phyloP scores from a whole-genome alignment of 2,113 vertebrate species.

The Melozone crissalis region DNA sequence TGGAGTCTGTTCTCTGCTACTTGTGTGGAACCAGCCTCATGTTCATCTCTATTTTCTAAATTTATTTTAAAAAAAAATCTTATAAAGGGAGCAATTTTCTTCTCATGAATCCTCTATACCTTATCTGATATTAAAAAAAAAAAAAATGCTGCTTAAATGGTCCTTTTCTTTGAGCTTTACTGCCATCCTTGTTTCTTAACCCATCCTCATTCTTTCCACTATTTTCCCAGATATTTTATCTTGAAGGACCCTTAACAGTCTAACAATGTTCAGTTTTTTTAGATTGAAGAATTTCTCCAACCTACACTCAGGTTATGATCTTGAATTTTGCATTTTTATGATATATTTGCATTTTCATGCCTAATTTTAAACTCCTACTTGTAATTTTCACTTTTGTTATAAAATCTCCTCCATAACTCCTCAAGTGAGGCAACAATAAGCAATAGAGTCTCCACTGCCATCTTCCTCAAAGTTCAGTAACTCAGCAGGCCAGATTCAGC shows the following conservation, averaged over 20 bases:
- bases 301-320: constrained; percentile 28
- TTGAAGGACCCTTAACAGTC: not conserved
- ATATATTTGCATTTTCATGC: constrained; percentile 11
- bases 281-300: not conserved
- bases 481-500: not conserved
- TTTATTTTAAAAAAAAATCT: not conserved
- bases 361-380: constrained; percentile 41
- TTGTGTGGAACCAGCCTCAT: not conserved
- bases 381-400: constrained; percentile 15
- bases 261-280: not conserved
- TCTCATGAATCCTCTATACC: not conserved
- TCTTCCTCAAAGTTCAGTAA: not conserved
- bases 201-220: not conserved
- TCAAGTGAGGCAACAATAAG: not conserved
- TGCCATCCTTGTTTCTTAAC: not conserved
- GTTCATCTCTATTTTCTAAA: not conserved
- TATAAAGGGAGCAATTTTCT: not conserved
- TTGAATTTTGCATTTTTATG: not conserved
- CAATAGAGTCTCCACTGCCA: not conserved
- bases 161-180: not conserved
- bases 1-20: not conserved
- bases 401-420: not conserved
- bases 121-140: not conserved
- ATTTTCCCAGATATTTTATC: not conserved
- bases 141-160: not conserved